phyloP scores from a whole-genome alignment of 1,140 invertebrate genomes.

The Cyrtorhinus lividipennis region DNA sequence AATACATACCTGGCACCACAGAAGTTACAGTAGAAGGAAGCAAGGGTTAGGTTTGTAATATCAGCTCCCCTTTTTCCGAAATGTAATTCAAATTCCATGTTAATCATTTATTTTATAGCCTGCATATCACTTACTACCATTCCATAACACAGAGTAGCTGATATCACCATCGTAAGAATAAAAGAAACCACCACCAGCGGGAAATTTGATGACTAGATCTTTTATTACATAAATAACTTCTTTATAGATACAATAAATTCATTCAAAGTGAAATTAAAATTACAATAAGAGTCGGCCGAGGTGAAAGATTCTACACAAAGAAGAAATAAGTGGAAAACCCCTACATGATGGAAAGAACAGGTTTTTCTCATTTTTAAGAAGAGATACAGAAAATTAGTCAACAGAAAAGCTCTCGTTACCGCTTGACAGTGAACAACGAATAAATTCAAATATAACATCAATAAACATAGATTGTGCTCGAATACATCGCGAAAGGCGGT shows the following conservation, averaged over 20 bases:
- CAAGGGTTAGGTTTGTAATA: background rate
- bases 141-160: no score
- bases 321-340: background rate
- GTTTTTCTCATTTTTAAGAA: background rate
- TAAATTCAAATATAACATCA: background rate
- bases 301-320: background rate
- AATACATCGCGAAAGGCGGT: no score
- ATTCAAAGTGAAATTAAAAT: constrained; percentile 1
- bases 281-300: background rate
- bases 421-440: background rate
- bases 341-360: background rate
- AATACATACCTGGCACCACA: constrained; percentile 3
- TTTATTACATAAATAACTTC: constrained; percentile 21
- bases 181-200: constrained; percentile 15
- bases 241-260: constrained; percentile 7
- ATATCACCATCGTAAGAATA: background rate
- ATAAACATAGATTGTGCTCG: no score
- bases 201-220: constrained; percentile 18
- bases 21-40: background rate
- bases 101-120: no score
- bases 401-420: background rate
- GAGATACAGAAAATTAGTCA: background rate
- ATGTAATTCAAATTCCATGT: no score
- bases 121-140: no score
- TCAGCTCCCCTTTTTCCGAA: no score